Base-by-base conservation (phyloP, 2,888 invertebrate species). In the Apantesis nais region DNA sequence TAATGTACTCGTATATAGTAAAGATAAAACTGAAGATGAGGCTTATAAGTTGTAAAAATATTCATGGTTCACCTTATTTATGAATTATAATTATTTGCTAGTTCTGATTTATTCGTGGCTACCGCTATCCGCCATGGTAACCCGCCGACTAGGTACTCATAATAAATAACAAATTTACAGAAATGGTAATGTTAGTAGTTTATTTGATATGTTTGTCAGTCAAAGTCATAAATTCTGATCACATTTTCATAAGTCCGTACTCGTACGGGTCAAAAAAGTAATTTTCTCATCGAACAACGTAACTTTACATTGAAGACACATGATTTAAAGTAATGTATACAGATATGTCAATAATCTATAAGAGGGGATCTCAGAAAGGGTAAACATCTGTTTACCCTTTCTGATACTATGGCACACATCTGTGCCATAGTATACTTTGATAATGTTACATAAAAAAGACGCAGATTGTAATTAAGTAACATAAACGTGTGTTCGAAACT, bases 321-420 rank as follows among this genome's bases (percentile, higher is more conserved):
- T 55, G 39, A 37, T 58, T 66, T 66, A 66, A 55, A 66, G 66
- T 60, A 67, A 44, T 67, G 62, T 52, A 58, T 41, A 31, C 37
- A 41, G 22, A 63, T 22, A 68, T 39, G 55, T 19, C 64, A 68
- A 19, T 60, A 62, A 70, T 62, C 39, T 61, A 37, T 16, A 7
- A n/a, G n/a, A 44, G 70, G 66, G 70, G 66, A 66, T 41, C 41
- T 62, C 14, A 12, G 44, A 70, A 70, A 16, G 66, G 62, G 66
- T 70, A 66, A 62, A 66, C 70, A n/a, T n/a, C n/a, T n/a, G n/a
- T n/a, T n/a, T n/a, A n/a, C n/a, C n/a, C n/a, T n/a, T n/a, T n/a
- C n/a, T n/a, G n/a, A n/a, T n/a, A n/a, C n/a, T n/a, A n/a, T n/a
- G n/a, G n/a, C n/a, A n/a, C n/a, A 70, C 62, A 70, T 70, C 66